Base-by-base conservation (phyloP, 2,888 invertebrate species). In the Hypsopygia costalis region DNA sequence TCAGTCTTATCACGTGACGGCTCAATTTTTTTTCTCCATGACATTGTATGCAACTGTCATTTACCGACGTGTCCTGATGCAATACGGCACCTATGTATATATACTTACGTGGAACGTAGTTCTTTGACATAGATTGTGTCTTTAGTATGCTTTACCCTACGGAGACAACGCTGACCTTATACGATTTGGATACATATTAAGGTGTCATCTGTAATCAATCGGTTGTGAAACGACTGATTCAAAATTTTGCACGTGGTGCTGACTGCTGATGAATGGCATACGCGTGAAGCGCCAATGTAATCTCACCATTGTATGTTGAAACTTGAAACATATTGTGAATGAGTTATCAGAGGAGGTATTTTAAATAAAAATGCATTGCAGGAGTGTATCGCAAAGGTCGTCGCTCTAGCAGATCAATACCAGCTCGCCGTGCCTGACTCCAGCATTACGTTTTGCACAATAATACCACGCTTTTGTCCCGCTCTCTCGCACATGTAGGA, bases 341-440 rank as follows among this genome's bases (percentile, higher is more conserved):
- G 11, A 11, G 6, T 5, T 11, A 31, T 31, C 31, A 31, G 30
- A 6, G 30, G 10, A 16, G 3, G 11, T 11, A 12, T 11, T 31
- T 11, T 16, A 10, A 34, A 34, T 34, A 12, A 25, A 25, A 35
- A 38, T 33, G 27, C 22, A 33, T 6, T 27, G 22, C 33, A 12
- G 20, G 25, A 28, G 28, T 16, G 33, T 33, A 28, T 11, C 25
- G 36, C 34, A 53, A 49, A 63, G 65, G 63, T 64, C 62, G 53
- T 58, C 41, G 41, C 43, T 45, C 47, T 49, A 51, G 41, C 47
- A 49, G 53, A 68, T 69, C 68, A 51, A 68, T 68, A 66, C 41
- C 44, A 44, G 46, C 51, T 46, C 52, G 54, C 58, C 46, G 47
- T 46, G 36, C 43, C 46, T 45, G 43, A 40, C 46, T 53, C 36